Percentiles rank a stretch among this genome's conserved stretches.
Evolutionary conservation across 2,113 vertebrate genomes (phyloP).

Genomic region (Strigops habroptila): DNA sequence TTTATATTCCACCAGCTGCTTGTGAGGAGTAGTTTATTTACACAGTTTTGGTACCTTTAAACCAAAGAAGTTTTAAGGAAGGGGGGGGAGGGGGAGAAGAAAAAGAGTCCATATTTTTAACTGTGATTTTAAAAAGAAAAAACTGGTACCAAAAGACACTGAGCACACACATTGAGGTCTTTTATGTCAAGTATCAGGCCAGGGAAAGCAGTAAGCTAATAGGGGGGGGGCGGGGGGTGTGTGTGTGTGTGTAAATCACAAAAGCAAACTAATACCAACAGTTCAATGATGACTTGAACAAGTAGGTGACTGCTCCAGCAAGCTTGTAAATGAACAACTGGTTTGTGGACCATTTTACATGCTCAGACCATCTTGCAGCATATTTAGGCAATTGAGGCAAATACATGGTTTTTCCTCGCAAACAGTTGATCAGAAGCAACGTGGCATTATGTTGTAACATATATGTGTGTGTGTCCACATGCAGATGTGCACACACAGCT

Average conservation of each 20-base stretch:
- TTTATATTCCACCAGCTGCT: slow-evolving; percentile 4
- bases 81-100: not conserved
- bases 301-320: not conserved
- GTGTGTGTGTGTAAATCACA: no score
- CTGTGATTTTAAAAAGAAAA: not conserved
- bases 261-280: not conserved
- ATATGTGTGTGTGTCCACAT: fast-evolving
- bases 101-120: not conserved
- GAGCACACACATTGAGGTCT: slow-evolving; percentile 54
- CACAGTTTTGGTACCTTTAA: slow-evolving; percentile 51
- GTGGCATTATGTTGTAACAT: not conserved
- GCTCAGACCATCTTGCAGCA: not conserved
- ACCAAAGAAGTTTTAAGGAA: not conserved
- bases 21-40: slow-evolving; percentile 34
- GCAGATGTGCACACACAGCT: not conserved
- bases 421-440: not conserved
- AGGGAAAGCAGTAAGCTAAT: not conserved
- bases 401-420: not conserved
- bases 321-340: not conserved
- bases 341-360: slow-evolving; percentile 20
- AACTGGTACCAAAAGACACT: slow-evolving; percentile 14
- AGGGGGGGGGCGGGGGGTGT: no score
- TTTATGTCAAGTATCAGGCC: slow-evolving; percentile 44
- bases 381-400: slow-evolving; percentile 9
- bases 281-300: not conserved